phyloP scores from a whole-genome alignment of 2,888 invertebrate species.

The Cinara cedri region DNA sequence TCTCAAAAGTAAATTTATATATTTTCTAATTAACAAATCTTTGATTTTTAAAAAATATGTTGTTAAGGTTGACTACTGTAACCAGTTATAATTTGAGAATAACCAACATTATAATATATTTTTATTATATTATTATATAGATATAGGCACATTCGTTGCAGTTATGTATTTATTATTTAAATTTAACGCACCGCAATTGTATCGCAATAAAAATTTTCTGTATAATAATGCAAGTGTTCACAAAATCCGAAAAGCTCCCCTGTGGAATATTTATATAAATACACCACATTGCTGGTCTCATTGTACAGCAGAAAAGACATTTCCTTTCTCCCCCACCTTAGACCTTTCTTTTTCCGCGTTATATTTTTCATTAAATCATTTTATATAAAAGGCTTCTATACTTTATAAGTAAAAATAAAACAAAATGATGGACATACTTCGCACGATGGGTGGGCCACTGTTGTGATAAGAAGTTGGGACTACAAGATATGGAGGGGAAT shows the following conservation, averaged over 20 bases:
- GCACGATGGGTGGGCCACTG: too few relatives aligned
- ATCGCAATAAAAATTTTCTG: background rate
- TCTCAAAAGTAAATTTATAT: too few relatives aligned
- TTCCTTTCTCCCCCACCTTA: background rate
- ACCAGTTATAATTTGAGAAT: too few relatives aligned
- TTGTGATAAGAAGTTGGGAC: too few relatives aligned
- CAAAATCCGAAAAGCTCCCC: slow-evolving; percentile 7
- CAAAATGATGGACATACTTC: too few relatives aligned
- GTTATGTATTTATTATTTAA: slow-evolving; percentile 22
- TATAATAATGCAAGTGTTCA: slow-evolving; percentile 22
- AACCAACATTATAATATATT: too few relatives aligned
- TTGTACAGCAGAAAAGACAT: slow-evolving; percentile 6
- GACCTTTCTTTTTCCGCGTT: background rate
- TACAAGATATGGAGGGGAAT: too few relatives aligned
- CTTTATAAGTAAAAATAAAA: background rate
- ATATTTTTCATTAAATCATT: background rate
- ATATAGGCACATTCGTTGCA: too few relatives aligned
- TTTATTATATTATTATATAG: too few relatives aligned
- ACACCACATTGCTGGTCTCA: background rate
- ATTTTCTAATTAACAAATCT: too few relatives aligned
- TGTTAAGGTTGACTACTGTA: too few relatives aligned
- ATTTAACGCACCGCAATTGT: slow-evolving; percentile 1
- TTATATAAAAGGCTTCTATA: background rate
- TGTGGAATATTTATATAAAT: slow-evolving; percentile 26
- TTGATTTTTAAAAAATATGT: too few relatives aligned